These are phyloP conservation scores for Patella vulgata DNA, from an alignment of 1,140 invertebrate species.

Conservation along the genomic window DNA sequence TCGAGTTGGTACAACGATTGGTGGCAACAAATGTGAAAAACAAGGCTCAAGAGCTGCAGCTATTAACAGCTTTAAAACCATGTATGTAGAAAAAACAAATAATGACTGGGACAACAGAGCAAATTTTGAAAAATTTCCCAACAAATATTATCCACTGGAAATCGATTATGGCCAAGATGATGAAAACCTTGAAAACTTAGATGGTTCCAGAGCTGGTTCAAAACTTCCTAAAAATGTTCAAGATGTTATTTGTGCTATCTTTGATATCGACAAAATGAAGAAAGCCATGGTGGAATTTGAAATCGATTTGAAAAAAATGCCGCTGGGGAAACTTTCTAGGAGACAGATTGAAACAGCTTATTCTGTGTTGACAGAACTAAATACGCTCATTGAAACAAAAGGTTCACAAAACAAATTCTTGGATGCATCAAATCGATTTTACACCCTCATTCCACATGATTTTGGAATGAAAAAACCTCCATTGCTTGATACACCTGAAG, in stretches of 20 bases:
- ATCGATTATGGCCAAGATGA: conserved; percentile 82
- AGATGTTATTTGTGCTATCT: conserved; percentile 85
- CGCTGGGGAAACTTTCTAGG: conserved; percentile 93
- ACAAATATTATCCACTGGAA: conserved; percentile 89
- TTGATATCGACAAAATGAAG: conserved; percentile 93
- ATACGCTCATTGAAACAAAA: conserved; percentile 68
- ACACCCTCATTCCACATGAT: conserved; percentile 93
- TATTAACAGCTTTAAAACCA: conserved; percentile 73
- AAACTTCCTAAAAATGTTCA: conserved; percentile 82
- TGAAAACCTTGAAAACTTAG: conserved; percentile 57
- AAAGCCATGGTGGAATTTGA: conserved; percentile 94
- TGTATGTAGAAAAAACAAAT: conserved; percentile 87
- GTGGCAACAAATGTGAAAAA: conserved; percentile 78
- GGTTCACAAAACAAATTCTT: conserved; percentile 74
- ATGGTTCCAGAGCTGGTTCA: conserved; percentile 69
- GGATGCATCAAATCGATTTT: conserved; percentile 91
- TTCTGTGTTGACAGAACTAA: conserved; percentile 81
- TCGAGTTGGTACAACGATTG: conserved; percentile 92
- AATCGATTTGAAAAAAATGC: conserved; percentile 97
- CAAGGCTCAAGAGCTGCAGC: conserved; percentile 51
- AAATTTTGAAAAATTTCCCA: conserved; percentile 82
- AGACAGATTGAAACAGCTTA: conserved; percentile 91
- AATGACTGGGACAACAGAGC: conserved; percentile 79
- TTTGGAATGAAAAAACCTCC: conserved; percentile 88
- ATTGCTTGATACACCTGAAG: conserved; percentile 79